Conservation (phyloP, 2,113 vertebrate species). For the Reinhardtius hippoglossoides region DNA sequence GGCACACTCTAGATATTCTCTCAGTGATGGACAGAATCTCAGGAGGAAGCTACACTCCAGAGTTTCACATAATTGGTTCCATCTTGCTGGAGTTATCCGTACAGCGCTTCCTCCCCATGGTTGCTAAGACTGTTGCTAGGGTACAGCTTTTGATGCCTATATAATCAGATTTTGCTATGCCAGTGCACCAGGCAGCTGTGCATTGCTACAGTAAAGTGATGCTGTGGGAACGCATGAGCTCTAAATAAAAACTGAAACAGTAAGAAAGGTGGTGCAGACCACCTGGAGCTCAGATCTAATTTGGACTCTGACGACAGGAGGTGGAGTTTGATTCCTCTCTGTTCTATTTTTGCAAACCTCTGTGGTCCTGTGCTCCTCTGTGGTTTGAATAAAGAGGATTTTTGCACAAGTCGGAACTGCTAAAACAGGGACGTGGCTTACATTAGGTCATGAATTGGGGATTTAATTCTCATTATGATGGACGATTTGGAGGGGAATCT, state of each 20-base stretch:
- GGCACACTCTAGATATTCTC: slow-evolving; percentile 3
- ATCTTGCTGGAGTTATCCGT: slow-evolving; percentile 31
- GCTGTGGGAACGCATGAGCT: slow-evolving; percentile 1
- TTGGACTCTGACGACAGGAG: slow-evolving; percentile 39
- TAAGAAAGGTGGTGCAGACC: slow-evolving; percentile 7
- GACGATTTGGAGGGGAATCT: not conserved
- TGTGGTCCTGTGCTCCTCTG: slow-evolving; percentile 10
- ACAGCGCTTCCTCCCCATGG: slow-evolving; percentile 37
- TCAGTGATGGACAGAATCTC: slow-evolving; percentile 1
- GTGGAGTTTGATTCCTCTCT: slow-evolving; percentile 50
- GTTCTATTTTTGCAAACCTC: slow-evolving; percentile 59
- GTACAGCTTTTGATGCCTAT: slow-evolving; percentile 50
- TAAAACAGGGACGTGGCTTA: not conserved
- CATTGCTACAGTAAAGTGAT: not conserved
- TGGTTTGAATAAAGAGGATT: slow-evolving; percentile 34
- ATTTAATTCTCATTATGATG: not conserved
- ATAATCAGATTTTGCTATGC: slow-evolving; percentile 45
- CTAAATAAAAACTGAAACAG: slow-evolving; percentile 31
- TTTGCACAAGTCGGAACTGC: not conserved
- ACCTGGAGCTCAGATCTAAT: slow-evolving; percentile 40
- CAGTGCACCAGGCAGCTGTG: slow-evolving; percentile 29
- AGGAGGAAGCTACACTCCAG: slow-evolving; percentile 32
- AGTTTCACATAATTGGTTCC: slow-evolving; percentile 56
- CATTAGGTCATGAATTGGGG: slow-evolving; percentile 4
- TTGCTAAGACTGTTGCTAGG: slow-evolving; percentile 80